These are phyloP conservation scores for Chrysodeixis includens DNA, from an alignment of 2,888 invertebrate genomes.

Conservation along the genomic window DNA sequence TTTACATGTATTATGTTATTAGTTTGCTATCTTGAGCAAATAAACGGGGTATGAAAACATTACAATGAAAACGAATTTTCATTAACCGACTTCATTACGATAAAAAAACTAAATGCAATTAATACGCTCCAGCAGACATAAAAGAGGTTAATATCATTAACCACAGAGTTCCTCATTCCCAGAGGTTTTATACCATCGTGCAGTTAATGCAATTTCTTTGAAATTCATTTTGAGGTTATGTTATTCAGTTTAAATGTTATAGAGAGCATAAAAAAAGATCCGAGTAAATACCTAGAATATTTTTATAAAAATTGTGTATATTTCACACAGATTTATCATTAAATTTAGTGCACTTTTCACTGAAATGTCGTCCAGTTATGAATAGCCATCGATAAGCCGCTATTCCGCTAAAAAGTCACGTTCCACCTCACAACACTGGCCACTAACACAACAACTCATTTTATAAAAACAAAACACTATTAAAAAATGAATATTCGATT, in stretches of 20 bases:
- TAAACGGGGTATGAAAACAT: neutral
- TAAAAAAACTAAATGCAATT: neutral
- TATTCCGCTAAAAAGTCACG: slow-evolving; percentile 15
- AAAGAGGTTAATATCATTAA: neutral
- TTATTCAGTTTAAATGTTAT: neutral
- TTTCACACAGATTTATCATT: slow-evolving; percentile 5
- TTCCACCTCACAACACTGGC: slow-evolving; percentile 18
- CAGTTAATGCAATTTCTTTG: neutral
- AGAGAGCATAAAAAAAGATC: neutral
- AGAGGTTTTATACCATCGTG: neutral
- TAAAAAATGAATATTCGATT: neutral
- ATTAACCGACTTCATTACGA: neutral
- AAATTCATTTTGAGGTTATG: neutral
- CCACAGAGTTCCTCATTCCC: neutral
- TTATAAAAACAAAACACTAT: slow-evolving; percentile 8
- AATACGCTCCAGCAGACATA: neutral
- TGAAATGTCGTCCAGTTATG: slow-evolving; percentile 35
- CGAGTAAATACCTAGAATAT: neutral
- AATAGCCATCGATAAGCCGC: slow-evolving; percentile 38
- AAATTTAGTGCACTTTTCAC: slow-evolving; percentile 17
- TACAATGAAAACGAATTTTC: neutral
- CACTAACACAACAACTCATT: neutral
- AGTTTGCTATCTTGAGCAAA: too few species aligned
- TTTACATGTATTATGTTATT: too few species aligned
- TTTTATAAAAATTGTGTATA: slow-evolving; percentile 2